Evolutionary conservation across 2,797 vertebrate genomes (phyloP).

Genomic region (Lutjanus argentimaculatus): DNA sequence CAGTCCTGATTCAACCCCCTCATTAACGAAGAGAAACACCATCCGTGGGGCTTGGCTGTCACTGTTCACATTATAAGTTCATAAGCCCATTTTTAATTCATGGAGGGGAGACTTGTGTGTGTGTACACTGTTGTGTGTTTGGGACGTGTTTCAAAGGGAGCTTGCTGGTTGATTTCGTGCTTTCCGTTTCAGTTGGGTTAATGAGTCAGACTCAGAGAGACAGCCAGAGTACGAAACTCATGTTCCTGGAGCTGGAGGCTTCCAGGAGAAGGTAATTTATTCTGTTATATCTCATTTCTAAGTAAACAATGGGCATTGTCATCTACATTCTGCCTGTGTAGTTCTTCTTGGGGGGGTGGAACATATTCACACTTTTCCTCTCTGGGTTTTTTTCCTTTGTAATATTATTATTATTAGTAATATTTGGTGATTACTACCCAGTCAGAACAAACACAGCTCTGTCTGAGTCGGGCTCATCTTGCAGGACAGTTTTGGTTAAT

Average conservation of each 20-base stretch:
- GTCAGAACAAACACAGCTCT: constrained; percentile 11
- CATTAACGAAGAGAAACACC: constrained; percentile 75
- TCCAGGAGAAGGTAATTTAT: constrained; percentile 63
- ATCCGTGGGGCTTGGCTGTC: constrained; percentile 71
- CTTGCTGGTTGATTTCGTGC: constrained; percentile 45
- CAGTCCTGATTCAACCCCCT: constrained; percentile 65
- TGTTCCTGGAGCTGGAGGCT: constrained; percentile 41
- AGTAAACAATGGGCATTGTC: constrained; percentile 55
- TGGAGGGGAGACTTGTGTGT: constrained; percentile 57
- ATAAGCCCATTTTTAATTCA: constrained; percentile 80
- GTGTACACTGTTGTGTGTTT: constrained; percentile 55
- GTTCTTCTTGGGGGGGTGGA: not conserved
- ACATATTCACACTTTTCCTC: constrained; percentile 1
- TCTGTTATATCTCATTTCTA: constrained; percentile 55
- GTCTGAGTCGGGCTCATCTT: not conserved
- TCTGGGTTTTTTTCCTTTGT: not conserved
- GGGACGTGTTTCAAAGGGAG: constrained; percentile 65
- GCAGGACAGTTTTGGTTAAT: constrained; percentile 3
- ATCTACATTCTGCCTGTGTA: constrained; percentile 15
- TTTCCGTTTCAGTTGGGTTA: constrained; percentile 64
- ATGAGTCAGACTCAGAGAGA: constrained; percentile 62
- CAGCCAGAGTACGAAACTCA: constrained; percentile 30
- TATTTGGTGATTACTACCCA: constrained; percentile 37
- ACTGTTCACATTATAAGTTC: constrained; percentile 77
- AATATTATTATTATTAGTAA: not conserved